A percentile compares a stretch with the other conserved stretches of the same genome.
Conservation (phyloP, 1,140 invertebrate genomes). For the Diprion similis region DNA sequence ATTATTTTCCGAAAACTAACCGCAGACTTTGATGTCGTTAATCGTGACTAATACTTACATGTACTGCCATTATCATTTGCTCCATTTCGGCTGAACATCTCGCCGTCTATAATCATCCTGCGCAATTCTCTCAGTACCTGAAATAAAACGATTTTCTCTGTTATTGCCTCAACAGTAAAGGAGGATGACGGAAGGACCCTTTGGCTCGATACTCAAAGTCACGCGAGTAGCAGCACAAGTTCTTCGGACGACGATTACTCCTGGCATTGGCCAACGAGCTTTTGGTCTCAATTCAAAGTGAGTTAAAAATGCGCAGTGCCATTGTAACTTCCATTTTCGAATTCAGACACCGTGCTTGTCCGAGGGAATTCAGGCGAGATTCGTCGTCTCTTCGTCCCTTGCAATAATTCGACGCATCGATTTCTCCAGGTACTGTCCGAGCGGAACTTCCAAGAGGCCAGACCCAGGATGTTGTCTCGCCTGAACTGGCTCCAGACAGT, state of each 20-base stretch:
- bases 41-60: too few species aligned
- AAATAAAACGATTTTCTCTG: slow-evolving; percentile 1
- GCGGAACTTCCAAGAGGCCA: slow-evolving; percentile 81
- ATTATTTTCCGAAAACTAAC: too few species aligned
- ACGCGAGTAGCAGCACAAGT: slow-evolving; percentile 68
- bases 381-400: not conserved
- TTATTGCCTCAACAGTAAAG: slow-evolving; percentile 42
- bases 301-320: slow-evolving; percentile 34
- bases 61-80: too few species aligned
- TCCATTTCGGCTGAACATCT: too few species aligned
- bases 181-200: slow-evolving; percentile 76
- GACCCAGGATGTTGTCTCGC: slow-evolving; percentile 79
- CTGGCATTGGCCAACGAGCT: slow-evolving; percentile 80
- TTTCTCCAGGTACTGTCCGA: slow-evolving; percentile 69
- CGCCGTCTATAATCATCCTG: too few species aligned
- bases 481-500: slow-evolving; percentile 85
- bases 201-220: slow-evolving; percentile 78
- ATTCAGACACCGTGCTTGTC: not conserved
- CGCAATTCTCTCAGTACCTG: too few species aligned
- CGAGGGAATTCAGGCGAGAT: not conserved
- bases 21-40: too few species aligned
- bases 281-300: slow-evolving; percentile 82
- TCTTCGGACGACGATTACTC: slow-evolving; percentile 68
- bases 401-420: not conserved
- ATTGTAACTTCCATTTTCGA: not conserved